A percentile compares a stretch with the other conserved stretches of the same genome.
Conservation (phyloP, 2,888 invertebrate species). For the Helobdella robusta region DNA sequence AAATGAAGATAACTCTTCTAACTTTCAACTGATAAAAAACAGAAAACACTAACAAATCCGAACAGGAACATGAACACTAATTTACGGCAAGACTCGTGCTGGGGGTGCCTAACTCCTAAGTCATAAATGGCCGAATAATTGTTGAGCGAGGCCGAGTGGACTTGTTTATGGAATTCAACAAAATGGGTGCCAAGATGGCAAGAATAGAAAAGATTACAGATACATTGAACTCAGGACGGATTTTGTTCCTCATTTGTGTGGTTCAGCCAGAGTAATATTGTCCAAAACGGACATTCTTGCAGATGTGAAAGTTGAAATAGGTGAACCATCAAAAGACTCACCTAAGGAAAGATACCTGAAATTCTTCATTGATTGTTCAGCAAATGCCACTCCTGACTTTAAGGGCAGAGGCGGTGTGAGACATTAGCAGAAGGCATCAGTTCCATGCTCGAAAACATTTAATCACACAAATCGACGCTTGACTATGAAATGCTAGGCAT, state of each 20-base stretch:
- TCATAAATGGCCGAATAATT: no score
- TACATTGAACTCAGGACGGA: constrained; percentile 50
- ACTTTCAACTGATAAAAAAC: no score
- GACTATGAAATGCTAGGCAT: constrained; percentile 71
- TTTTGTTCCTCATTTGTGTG: constrained; percentile 50
- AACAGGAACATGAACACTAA: no score
- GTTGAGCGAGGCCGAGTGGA: no score
- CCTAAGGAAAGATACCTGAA: constrained; percentile 77
- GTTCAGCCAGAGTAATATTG: constrained; percentile 50
- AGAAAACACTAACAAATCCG: no score
- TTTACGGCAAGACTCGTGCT: no score
- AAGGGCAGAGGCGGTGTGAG: constrained; percentile 92
- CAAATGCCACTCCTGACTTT: constrained; percentile 90
- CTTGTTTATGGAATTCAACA: no score
- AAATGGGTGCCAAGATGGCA: constrained; percentile 58
- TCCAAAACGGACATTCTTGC: constrained; percentile 89
- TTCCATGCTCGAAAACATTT: constrained; percentile 67
- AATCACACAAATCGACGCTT: constrained; percentile 66
- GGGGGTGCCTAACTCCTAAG: no score
- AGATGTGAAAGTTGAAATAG: constrained; percentile 61
- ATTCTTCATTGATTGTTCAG: constrained; percentile 94
- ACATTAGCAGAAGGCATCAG: constrained; percentile 75
- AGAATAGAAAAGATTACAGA: constrained; percentile 50
- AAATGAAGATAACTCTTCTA: no score
- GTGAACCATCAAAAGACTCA: constrained; percentile 63